Conservation (phyloP, 2,888 invertebrate genomes). For the Ichneumoninae sp. region DNA sequence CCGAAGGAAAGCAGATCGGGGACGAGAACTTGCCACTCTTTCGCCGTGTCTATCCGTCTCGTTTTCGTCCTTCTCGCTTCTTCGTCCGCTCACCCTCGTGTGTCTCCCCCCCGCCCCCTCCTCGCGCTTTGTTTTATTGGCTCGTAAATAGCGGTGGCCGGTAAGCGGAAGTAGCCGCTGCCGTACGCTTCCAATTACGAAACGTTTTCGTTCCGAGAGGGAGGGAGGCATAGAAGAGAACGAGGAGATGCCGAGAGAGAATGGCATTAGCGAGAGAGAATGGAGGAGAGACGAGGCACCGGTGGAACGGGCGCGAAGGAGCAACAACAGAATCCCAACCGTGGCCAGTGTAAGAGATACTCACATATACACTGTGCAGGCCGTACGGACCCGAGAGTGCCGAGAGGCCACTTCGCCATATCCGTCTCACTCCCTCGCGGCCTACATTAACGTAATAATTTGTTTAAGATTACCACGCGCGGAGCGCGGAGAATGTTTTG, state of each 20-base stretch:
- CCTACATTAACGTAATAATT: conserved; percentile 70
- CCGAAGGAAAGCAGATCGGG: conserved; percentile 58
- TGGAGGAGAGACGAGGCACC: not conserved
- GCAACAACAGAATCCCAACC: conserved; percentile 47
- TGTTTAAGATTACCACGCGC: conserved; percentile 64
- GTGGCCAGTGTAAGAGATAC: conserved; percentile 17
- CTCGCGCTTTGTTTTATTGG: conserved; percentile 78
- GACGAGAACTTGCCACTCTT: conserved; percentile 39
- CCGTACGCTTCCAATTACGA: conserved; percentile 76
- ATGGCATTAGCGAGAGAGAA: conserved; percentile 49
- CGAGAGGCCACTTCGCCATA: not conserved
- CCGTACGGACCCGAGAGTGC: not conserved
- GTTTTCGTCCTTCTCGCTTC: conserved; percentile 25
- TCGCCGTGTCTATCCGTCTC: conserved; percentile 21
- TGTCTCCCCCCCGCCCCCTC: conserved; percentile 16
- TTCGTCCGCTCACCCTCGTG: conserved; percentile 17
- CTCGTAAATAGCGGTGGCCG: conserved; percentile 79
- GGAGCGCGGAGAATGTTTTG: conserved; percentile 42
- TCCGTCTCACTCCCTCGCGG: conserved; percentile 14
- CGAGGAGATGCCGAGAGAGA: conserved; percentile 26
- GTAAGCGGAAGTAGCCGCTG: conserved; percentile 77
- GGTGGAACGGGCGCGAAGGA: conserved; percentile 17
- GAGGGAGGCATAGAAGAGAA: not conserved
- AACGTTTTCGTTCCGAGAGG: conserved; percentile 69
- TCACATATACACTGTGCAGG: not conserved